These are phyloP conservation scores for Clunio marinus DNA, from an alignment of 2,888 invertebrate species.

Conservation along the genomic window DNA sequence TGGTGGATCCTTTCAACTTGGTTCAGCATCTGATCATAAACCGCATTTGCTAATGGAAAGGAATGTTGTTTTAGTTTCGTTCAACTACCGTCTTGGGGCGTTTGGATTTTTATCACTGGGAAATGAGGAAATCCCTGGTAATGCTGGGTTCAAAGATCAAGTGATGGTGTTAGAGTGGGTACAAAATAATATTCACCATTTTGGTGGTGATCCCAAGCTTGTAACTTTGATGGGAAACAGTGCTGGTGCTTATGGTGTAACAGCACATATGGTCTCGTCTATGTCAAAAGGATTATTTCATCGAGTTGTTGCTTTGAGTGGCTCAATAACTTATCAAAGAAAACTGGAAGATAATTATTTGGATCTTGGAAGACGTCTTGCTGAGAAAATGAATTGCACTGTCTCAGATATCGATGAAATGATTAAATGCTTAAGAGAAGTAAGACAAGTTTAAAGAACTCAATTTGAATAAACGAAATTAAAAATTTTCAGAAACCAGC, in stretches of 20 bases:
- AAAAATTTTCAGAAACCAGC: background rate
- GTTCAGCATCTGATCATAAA: slow-evolving; percentile 57
- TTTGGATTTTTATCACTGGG: slow-evolving; percentile 59
- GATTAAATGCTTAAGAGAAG: slow-evolving; percentile 54
- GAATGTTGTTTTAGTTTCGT: slow-evolving; percentile 46
- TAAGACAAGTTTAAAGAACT: too few relatives aligned
- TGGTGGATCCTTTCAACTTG: slow-evolving; percentile 63
- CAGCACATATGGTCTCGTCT: slow-evolving; percentile 57
- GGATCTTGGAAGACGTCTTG: slow-evolving; percentile 58
- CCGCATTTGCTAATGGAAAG: slow-evolving; percentile 46
- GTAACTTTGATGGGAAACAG: slow-evolving; percentile 62
- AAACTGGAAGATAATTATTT: slow-evolving; percentile 53
- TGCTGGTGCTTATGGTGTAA: slow-evolving; percentile 53
- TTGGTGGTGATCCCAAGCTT: slow-evolving; percentile 61
- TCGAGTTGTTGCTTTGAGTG: slow-evolving; percentile 64
- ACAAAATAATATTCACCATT: slow-evolving; percentile 57
- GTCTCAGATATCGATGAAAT: slow-evolving; percentile 54
- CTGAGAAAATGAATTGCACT: slow-evolving; percentile 57
- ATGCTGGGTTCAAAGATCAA: slow-evolving; percentile 65
- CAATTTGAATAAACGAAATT: too few relatives aligned
- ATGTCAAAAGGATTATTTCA: slow-evolving; percentile 64
- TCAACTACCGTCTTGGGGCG: slow-evolving; percentile 47
- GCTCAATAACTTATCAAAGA: slow-evolving; percentile 55
- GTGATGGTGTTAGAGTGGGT: slow-evolving; percentile 62
- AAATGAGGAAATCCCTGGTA: slow-evolving; percentile 60